Evolutionary conservation across 2,797 vertebrate species (phyloP).

Genomic region (Alosa sapidissima): DNA sequence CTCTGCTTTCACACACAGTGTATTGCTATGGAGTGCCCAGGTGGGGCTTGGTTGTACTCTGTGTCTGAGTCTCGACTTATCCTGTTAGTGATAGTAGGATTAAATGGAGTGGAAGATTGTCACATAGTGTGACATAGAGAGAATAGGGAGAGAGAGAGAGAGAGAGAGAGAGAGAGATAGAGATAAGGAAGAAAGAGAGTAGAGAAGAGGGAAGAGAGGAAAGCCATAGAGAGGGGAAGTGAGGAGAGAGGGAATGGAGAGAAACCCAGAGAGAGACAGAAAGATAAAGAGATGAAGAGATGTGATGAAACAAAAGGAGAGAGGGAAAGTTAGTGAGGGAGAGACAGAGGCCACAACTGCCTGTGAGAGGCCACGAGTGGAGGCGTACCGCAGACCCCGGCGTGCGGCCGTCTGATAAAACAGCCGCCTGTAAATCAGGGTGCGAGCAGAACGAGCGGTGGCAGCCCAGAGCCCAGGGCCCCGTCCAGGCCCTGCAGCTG

Average conservation of each 20-base stretch:
- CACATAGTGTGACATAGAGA: conserved; percentile 15
- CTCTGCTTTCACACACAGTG: background rate
- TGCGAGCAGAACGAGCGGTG: conserved; percentile 53
- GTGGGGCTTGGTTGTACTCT: background rate
- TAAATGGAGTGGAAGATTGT: background rate
- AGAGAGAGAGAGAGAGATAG: conserved; percentile 22
- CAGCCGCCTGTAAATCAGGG: conserved; percentile 71
- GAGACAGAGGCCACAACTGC: conserved; percentile 48
- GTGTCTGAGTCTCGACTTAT: background rate
- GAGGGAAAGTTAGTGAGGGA: background rate
- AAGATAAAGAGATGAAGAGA: background rate
- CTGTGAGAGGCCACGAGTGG: conserved; percentile 37
- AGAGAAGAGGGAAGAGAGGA: conserved; percentile 2
- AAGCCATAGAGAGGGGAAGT: background rate
- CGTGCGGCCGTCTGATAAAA: conserved; percentile 62
- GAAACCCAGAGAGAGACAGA: background rate
- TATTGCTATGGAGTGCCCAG: background rate
- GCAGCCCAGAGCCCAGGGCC: conserved; percentile 26
- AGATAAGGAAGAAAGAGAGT: conserved; percentile 18
- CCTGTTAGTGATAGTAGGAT: background rate
- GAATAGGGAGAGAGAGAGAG: conserved; percentile 19
- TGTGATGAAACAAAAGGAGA: background rate
- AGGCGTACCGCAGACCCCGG: conserved; percentile 52
- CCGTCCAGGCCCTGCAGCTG: conserved; percentile 53
- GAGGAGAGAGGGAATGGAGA: background rate